Base-by-base conservation (phyloP, 2,888 invertebrate genomes). In the Caenorhabditis macrosperma region DNA sequence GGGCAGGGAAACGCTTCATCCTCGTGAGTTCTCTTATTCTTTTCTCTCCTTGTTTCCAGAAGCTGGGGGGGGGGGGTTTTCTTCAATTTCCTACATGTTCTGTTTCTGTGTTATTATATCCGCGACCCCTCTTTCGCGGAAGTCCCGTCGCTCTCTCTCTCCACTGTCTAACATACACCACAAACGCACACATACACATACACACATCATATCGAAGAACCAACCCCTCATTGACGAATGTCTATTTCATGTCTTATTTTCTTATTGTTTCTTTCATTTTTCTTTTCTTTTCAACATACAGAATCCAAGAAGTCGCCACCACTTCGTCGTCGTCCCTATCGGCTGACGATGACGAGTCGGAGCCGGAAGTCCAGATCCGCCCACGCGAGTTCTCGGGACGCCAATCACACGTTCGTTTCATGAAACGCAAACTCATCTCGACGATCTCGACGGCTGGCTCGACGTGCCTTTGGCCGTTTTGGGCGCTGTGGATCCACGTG, bases 401-500 rank as follows among this genome's bases (percentile, higher is more conserved):
- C 20, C n/a, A n/a, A n/a, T n/a, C n/a, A n/a, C n/a, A n/a, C n/a
- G n/a, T n/a, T n/a, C 48, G 63, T 15, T 50, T 33, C 22, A n/a
- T 38, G 26, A 20, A 35, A 17, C 20, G 2, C 10, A 20, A n/a
- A 33, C 15, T 17, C 48, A 33, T 35, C 24, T 33, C 28, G 50
- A 71, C 71, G 5, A n/a, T 72, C 1, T 72, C 55, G 10, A 63
- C 69, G 26, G 30, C 63, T 9, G 24, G 46, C 10, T 38, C 59
- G 1, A 59, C 50, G n/a, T n/a, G 71, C 2, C 7, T 72, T 9
- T 57, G 57, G 57, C 74, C 69, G 10, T 33, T 79, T 6, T 52
- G 66, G 52, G 24, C 69, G 1, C 4, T 75, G 3, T 79, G 74
- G 79, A 41, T 44, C 9, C 44, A 52, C 9, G 17, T 79, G 6